These are phyloP conservation scores for Tridacna crocea DNA, from an alignment of 2,888 invertebrate species.

Conservation along the genomic window DNA sequence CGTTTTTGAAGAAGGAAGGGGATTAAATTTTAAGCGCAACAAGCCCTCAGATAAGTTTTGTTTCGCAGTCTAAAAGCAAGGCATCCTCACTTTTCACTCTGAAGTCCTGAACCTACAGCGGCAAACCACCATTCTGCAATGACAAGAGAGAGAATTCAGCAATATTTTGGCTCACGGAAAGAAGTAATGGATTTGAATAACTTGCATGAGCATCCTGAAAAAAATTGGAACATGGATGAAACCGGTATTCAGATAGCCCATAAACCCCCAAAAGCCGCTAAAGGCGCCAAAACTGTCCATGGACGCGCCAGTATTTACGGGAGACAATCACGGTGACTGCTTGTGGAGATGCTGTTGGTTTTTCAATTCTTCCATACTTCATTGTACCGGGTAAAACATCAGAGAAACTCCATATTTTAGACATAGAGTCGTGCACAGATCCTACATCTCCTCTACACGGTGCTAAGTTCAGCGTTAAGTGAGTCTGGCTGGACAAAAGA, in stretches of 20 bases:
- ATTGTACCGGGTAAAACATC: slow-evolving; percentile 39
- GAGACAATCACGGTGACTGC: slow-evolving; percentile 36
- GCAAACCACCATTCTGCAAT: too few relatives aligned
- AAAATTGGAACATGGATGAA: slow-evolving; percentile 54
- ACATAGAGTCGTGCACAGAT: background rate
- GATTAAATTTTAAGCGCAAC: background rate
- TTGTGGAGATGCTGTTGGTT: slow-evolving; percentile 27
- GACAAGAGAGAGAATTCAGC: background rate
- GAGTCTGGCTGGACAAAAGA: slow-evolving; percentile 35
- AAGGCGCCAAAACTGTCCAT: slow-evolving; percentile 28
- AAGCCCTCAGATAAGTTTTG: slow-evolving; percentile 30
- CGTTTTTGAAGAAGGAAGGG: background rate
- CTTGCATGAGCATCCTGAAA: background rate
- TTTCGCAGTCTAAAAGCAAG: slow-evolving; percentile 33
- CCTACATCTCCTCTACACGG: slow-evolving; percentile 2
- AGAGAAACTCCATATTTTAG: slow-evolving; percentile 23
- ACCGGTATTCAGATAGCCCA: slow-evolving; percentile 10
- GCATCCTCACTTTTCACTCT: slow-evolving; percentile 21
- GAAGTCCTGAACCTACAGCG: too few relatives aligned
- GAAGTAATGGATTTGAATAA: background rate
- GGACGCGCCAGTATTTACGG: slow-evolving; percentile 5
- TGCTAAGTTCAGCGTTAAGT: slow-evolving; percentile 18
- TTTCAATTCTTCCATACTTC: slow-evolving; percentile 23
- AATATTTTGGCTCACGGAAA: background rate
- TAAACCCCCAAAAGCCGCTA: slow-evolving; percentile 10